These are phyloP conservation scores for Tiliqua scincoides DNA, from an alignment of 2,113 vertebrate genomes.

Conservation along the genomic window DNA sequence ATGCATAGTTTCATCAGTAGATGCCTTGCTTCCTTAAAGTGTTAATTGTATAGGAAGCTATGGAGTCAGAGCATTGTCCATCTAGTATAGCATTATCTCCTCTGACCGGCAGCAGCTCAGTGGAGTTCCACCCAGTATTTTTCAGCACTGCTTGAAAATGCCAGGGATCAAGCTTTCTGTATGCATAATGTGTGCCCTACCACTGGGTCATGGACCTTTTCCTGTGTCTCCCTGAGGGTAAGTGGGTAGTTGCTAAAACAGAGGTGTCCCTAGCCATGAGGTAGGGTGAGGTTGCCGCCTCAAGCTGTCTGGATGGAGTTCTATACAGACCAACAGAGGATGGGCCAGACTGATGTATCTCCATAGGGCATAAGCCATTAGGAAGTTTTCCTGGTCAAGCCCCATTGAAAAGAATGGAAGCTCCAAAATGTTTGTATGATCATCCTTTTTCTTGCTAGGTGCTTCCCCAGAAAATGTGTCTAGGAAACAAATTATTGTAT, in stretches of 20 bases:
- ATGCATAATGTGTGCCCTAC: too few species aligned
- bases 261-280: not conserved
- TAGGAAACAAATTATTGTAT: not conserved
- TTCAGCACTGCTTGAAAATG: too few species aligned
- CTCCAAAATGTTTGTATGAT: not conserved
- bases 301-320: not conserved
- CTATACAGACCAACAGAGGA: not conserved
- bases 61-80: too few species aligned
- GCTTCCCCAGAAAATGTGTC: not conserved
- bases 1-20: not conserved
- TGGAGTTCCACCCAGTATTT: too few species aligned
- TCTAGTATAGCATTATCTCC: too few species aligned
- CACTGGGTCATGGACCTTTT: too few species aligned
- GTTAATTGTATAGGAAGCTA: not conserved
- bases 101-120: too few species aligned
- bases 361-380: not conserved
- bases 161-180: too few species aligned
- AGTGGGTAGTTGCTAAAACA: not conserved
- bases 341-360: not conserved
- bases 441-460: too few species aligned
- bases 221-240: too few species aligned
- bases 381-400: not conserved
- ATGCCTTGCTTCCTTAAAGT: not conserved
- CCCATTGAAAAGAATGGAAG: not conserved
- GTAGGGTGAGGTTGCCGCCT: not conserved